Conservation (phyloP, 2,113 vertebrate species). For the Egretta garzetta region DNA sequence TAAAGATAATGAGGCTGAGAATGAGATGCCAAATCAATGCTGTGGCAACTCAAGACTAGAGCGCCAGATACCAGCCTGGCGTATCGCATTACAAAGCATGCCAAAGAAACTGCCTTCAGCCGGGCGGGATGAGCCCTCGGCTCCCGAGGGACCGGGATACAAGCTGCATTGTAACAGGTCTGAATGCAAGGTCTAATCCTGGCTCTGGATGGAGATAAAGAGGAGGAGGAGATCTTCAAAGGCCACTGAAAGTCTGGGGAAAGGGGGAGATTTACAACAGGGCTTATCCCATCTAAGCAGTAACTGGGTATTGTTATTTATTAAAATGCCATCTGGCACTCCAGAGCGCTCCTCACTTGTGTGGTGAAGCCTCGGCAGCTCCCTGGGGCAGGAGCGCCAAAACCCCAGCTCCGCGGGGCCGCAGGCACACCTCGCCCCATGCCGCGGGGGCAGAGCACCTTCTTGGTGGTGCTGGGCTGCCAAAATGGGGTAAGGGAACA, state of each 20-base stretch:
- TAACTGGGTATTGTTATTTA: constrained; percentile 55
- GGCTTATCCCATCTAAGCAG: constrained; percentile 65
- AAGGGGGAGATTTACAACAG: constrained; percentile 61
- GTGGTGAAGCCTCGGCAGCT: background rate
- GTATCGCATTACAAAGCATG: constrained; percentile 40
- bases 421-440: background rate
- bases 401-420: background rate
- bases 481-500: background rate
- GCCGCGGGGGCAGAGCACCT: fast-evolving
- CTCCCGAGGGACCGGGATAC: constrained; percentile 18
- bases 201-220: constrained; percentile 58
- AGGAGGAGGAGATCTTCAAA: constrained; percentile 63
- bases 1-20: constrained; percentile 65
- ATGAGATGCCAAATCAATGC: constrained; percentile 67
- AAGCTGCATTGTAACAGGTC: constrained; percentile 35
- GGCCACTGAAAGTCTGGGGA: constrained; percentile 57
- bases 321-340: constrained; percentile 68
- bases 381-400: background rate
- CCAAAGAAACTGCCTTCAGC: constrained; percentile 35
- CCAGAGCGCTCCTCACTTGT: background rate
- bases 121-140: constrained; percentile 17
- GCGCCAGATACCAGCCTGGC: constrained; percentile 39
- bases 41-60: constrained; percentile 52
- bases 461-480: background rate
- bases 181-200: constrained; percentile 41